These are phyloP conservation scores for Bemisia tabaci DNA, from an alignment of 1,140 invertebrate genomes.

Conservation along the genomic window DNA sequence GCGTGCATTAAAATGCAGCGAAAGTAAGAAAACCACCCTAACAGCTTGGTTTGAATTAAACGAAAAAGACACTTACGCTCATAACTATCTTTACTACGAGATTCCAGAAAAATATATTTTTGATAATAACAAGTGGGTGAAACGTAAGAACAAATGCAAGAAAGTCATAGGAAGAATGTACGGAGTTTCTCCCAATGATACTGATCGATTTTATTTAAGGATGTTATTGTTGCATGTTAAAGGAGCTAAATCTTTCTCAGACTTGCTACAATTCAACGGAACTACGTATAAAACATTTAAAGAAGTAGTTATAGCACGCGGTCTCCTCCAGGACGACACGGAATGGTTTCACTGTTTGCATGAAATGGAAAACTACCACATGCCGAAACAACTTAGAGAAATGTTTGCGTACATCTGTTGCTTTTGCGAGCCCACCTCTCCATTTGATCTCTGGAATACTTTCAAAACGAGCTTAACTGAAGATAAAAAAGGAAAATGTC, in stretches of 20 bases:
- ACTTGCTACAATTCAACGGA: slow-evolving; percentile 28
- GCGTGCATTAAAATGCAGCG: no score
- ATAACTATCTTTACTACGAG: not conserved
- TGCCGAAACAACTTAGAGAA: not conserved
- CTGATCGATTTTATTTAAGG: slow-evolving; percentile 30
- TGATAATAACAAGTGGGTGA: not conserved
- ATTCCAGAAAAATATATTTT: not conserved
- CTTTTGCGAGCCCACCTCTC: not conserved
- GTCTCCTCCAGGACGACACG: slow-evolving; percentile 27
- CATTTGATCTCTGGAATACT: not conserved
- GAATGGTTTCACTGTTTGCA: not conserved
- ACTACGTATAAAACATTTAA: slow-evolving; percentile 22
- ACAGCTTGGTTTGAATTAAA: not conserved
- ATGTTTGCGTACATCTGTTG: slow-evolving; percentile 6
- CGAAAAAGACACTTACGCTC: not conserved
- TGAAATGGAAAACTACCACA: not conserved
- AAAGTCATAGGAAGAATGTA: slow-evolving; percentile 26
- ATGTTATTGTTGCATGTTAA: slow-evolving; percentile 31
- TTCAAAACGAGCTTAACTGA: not conserved
- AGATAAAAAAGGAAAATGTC: not conserved
- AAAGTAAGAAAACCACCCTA: not conserved
- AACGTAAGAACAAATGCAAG: not conserved
- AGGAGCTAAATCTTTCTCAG: slow-evolving; percentile 30
- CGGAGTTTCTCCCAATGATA: slow-evolving; percentile 28
- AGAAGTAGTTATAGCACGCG: slow-evolving; percentile 23